A percentile compares a stretch with the other conserved stretches of the same genome.
These are phyloP conservation scores for Tolypeutes matacus DNA, from an alignment of 2,797 vertebrate species.

Conservation along the genomic window DNA sequence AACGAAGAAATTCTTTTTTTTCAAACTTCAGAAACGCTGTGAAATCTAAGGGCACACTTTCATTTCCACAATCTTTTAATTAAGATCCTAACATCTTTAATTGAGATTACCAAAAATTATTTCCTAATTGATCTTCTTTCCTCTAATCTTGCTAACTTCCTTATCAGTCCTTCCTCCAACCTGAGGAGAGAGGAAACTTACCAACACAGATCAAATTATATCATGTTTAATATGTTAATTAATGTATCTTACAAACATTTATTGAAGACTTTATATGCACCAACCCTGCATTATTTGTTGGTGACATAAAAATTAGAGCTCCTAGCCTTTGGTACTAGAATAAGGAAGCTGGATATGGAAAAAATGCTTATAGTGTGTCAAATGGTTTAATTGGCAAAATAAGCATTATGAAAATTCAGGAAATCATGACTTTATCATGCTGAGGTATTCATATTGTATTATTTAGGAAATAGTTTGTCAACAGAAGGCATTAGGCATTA, in stretches of 20 bases:
- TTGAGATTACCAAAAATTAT: slow-evolving; percentile 4
- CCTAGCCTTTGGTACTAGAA: background rate
- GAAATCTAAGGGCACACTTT: background rate
- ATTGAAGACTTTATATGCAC: background rate
- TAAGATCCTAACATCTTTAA: background rate
- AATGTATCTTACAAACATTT: background rate
- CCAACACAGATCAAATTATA: background rate
- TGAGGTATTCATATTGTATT: background rate
- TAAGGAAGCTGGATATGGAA: background rate
- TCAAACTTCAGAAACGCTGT: background rate
- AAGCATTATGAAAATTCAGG: background rate
- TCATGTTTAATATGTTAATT: background rate
- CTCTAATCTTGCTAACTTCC: background rate
- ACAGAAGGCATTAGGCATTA: background rate
- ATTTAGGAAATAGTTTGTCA: slow-evolving; percentile 26
- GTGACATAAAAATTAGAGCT: background rate
- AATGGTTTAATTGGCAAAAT: slow-evolving; percentile 12
- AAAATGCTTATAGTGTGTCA: background rate
- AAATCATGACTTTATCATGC: background rate
- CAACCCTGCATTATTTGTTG: background rate
- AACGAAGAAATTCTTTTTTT: background rate
- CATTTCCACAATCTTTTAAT: background rate
- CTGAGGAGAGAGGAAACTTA: background rate
- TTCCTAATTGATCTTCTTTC: background rate
- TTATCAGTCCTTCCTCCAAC: slow-evolving; percentile 16